phyloP scores from a whole-genome alignment of 2,888 invertebrate genomes.

The Trachelus tabidus region DNA sequence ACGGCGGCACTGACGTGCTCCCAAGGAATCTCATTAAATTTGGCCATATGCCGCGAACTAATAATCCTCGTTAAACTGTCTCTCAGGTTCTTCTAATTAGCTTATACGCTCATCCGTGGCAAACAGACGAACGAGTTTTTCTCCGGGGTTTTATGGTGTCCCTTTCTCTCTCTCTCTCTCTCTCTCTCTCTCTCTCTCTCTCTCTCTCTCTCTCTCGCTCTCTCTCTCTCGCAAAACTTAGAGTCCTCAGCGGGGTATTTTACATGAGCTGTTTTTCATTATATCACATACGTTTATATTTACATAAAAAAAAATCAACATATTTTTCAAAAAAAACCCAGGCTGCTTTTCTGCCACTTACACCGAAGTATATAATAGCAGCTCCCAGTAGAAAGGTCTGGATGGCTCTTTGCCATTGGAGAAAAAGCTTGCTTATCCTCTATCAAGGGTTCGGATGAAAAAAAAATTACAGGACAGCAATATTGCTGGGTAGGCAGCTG shows the following conservation, averaged over 20 bases:
- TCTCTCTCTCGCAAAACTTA: not conserved
- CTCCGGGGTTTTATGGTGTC: not conserved
- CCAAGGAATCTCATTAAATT: not conserved
- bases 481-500: constrained; percentile 14
- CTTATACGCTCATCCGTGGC: not conserved
- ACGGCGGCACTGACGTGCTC: not conserved
- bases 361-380: not conserved
- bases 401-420: not conserved
- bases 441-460: constrained; percentile 12
- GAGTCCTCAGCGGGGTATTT: not conserved
- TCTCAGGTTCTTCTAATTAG: not conserved
- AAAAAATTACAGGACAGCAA: constrained; percentile 13
- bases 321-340: not conserved
- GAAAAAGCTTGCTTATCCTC: constrained; percentile 13
- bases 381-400: not conserved
- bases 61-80: not conserved
- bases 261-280: not conserved
- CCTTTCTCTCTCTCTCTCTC: not conserved
- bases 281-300: not conserved
- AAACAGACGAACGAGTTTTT: constrained; percentile 4
- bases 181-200: not conserved
- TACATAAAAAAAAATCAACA: not conserved
- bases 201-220: not conserved
- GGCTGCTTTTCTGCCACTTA: not conserved
- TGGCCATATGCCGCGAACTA: not conserved